These are phyloP conservation scores for Dicerorhinus sumatrensis DNA, from an alignment of 2,113 vertebrate species.

Conservation along the genomic window DNA sequence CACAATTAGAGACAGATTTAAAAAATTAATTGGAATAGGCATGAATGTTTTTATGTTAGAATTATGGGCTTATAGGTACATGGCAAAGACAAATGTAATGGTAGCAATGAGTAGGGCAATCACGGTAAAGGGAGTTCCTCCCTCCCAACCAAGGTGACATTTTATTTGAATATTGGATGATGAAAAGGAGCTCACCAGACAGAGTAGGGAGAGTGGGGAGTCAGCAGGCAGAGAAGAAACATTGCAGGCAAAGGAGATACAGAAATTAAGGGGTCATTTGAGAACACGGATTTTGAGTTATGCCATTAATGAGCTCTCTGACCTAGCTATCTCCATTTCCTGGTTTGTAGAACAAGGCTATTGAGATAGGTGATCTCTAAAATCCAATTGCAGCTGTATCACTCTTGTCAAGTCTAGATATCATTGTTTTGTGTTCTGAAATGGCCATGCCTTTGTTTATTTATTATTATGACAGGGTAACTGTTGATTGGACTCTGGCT, in stretches of 20 bases:
- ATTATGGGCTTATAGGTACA: background rate
- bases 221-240: background rate
- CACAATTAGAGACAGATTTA: background rate
- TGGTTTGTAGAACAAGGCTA: background rate
- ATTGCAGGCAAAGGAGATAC: background rate
- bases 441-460: background rate
- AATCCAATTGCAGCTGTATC: background rate
- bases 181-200: background rate
- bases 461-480: background rate
- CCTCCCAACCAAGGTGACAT: background rate
- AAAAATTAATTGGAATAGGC: background rate
- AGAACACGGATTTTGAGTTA: background rate
- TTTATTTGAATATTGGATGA: background rate
- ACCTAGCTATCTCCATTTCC: background rate
- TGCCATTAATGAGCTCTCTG: background rate
- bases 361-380: background rate
- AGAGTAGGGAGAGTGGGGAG: background rate
- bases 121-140: background rate
- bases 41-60: background rate
- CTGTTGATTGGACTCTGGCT: background rate
- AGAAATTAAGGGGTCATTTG: background rate
- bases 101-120: background rate
- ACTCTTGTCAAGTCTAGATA: background rate
- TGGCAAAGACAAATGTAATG: background rate
- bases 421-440: background rate